Percentiles rank a stretch among this genome's conserved stretches.
Evolutionary conservation across 2,797 vertebrate species (phyloP).

Genomic region (Tokudaia tokunoshimensis): DNA sequence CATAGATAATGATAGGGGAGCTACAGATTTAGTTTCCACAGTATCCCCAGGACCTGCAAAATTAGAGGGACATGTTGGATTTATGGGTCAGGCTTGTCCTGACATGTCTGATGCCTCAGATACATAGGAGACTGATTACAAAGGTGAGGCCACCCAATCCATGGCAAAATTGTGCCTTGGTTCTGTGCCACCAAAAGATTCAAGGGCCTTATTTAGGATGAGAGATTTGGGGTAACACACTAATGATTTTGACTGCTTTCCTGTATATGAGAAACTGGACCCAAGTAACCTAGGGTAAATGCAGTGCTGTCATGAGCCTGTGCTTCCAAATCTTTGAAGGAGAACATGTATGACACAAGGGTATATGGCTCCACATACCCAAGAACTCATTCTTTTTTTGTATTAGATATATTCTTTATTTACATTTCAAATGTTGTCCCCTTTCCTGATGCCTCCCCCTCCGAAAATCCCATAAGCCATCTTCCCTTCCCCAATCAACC

Average conservation of each 20-base stretch:
- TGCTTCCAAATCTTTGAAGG: neutral
- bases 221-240: neutral
- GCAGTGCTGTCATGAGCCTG: neutral
- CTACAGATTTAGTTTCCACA: neutral
- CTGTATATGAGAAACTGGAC: neutral
- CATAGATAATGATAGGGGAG: neutral
- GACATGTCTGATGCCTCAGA: neutral
- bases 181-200: neutral
- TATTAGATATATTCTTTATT: too few species aligned
- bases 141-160: neutral
- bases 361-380: neutral
- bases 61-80: neutral
- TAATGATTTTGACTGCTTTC: neutral
- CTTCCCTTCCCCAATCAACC: too few species aligned
- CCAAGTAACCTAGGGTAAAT: neutral
- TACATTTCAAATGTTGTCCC: too few species aligned
- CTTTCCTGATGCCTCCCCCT: too few species aligned
- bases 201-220: neutral
- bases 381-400: neutral
- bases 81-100: neutral
- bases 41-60: neutral
- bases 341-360: neutral
- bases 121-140: neutral
- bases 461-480: too few species aligned
- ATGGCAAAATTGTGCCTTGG: neutral